Evolutionary conservation across 2,797 vertebrate genomes (phyloP).

Genomic region (Serranus cabrilla): DNA sequence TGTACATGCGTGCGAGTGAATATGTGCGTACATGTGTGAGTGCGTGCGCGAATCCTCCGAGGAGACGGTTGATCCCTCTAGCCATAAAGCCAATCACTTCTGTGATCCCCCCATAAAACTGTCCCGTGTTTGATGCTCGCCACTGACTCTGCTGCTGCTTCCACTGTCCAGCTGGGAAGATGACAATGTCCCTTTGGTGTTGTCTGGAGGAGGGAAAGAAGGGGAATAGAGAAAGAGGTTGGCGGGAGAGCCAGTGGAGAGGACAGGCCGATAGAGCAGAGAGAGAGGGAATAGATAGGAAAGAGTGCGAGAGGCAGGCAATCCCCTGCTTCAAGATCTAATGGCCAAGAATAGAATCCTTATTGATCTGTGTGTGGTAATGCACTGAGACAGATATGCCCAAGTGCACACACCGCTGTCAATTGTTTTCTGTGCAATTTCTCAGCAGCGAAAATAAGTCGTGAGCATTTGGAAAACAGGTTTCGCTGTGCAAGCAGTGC

Average conservation of each 20-base stretch:
- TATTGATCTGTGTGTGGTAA: constrained; percentile 83
- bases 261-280: constrained; percentile 23
- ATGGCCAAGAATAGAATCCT: constrained; percentile 81
- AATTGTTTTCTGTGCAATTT: constrained; percentile 70
- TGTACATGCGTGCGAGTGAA: constrained; percentile 18
- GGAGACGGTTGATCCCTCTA: constrained; percentile 65
- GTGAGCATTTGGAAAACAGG: constrained; percentile 51
- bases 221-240: constrained; percentile 24
- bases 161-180: constrained; percentile 63
- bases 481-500: constrained; percentile 58
- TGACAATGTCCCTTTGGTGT: constrained; percentile 65
- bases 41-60: constrained; percentile 48
- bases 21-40: constrained; percentile 23
- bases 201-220: constrained; percentile 46
- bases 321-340: constrained; percentile 70
- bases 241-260: constrained; percentile 29
- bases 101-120: constrained; percentile 68
- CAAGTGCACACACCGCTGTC: constrained; percentile 45
- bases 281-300: constrained; percentile 42
- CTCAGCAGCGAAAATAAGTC: constrained; percentile 48
- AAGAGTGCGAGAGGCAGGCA: constrained; percentile 62
- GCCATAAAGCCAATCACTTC: constrained; percentile 67
- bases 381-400: constrained; percentile 75
- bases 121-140: constrained; percentile 66
- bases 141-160: constrained; percentile 42